Conservation (phyloP, 2,113 vertebrate genomes). For the Edolisoma coerulescens region DNA sequence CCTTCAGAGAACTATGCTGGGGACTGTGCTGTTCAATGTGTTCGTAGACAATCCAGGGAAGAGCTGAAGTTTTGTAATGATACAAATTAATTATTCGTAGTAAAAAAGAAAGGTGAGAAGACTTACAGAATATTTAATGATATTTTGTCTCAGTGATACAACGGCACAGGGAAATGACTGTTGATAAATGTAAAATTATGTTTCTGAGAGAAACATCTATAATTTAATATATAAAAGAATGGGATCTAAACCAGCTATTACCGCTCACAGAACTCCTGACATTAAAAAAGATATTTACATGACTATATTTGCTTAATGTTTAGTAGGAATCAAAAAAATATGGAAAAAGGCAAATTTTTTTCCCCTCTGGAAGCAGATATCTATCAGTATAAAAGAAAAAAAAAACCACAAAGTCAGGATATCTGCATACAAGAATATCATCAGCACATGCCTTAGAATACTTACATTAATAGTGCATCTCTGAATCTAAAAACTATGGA, state of each 20-base stretch:
- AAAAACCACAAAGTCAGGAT: background rate
- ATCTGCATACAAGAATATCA: background rate
- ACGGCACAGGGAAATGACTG: background rate
- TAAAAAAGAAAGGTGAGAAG: background rate
- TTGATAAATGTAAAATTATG: background rate
- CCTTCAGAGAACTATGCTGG: background rate
- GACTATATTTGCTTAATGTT: background rate
- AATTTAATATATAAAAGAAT: background rate
- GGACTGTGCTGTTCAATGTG: background rate
- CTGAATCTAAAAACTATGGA: background rate
- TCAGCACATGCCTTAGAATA: background rate
- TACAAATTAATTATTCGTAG: background rate
- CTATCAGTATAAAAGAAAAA: background rate
- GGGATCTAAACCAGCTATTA: background rate
- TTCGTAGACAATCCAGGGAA: background rate
- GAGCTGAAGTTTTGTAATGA: background rate
- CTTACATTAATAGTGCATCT: background rate
- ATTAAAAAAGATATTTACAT: background rate
- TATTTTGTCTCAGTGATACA: background rate
- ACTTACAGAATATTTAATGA: background rate
- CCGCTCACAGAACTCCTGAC: background rate
- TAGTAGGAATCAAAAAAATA: background rate
- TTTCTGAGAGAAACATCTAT: background rate
- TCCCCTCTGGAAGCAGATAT: fast-evolving
- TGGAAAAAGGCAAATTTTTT: background rate